Evolutionary conservation across 2,113 vertebrate species (phyloP).

Genomic region (Callaeas wilsoni): DNA sequence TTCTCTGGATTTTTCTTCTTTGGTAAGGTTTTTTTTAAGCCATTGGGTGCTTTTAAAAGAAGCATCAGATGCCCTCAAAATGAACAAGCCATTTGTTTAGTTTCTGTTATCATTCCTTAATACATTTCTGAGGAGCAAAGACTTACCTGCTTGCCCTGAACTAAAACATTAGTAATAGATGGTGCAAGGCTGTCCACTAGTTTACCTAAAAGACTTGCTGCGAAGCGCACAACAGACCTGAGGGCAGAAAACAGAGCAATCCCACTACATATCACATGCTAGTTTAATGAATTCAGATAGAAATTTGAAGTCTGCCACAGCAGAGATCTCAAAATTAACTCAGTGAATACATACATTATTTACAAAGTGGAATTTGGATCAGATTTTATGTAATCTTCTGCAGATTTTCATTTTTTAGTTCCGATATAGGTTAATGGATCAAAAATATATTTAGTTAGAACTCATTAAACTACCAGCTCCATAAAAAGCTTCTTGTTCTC

Average conservation of each 20-base stretch:
- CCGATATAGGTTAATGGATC: background rate
- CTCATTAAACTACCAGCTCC: conserved; percentile 42
- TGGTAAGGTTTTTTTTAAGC: background rate
- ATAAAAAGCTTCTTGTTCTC: background rate
- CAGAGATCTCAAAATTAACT: background rate
- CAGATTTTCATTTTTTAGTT: background rate
- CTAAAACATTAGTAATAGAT: conserved; percentile 99
- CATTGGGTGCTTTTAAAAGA: background rate
- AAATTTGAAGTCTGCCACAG: background rate
- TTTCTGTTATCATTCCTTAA: conserved; percentile 10
- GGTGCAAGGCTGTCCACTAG: conserved; percentile 99
- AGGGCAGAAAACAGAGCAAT: conserved; percentile 85
- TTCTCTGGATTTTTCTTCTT: background rate
- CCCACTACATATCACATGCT: conserved; percentile 67
- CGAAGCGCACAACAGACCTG: conserved; percentile 97
- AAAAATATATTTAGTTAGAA: background rate
- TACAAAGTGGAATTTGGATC: background rate
- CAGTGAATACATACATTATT: background rate
- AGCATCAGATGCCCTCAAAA: background rate
- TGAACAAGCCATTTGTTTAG: background rate
- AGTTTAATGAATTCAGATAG: conserved; percentile 61
- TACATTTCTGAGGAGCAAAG: conserved; percentile 38
- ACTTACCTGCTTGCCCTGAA: conserved; percentile 99
- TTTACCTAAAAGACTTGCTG: conserved; percentile 98
- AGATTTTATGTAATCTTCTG: background rate